These are phyloP conservation scores for Athalia circularis DNA, from an alignment of 2,888 invertebrate species.

Conservation along the genomic window DNA sequence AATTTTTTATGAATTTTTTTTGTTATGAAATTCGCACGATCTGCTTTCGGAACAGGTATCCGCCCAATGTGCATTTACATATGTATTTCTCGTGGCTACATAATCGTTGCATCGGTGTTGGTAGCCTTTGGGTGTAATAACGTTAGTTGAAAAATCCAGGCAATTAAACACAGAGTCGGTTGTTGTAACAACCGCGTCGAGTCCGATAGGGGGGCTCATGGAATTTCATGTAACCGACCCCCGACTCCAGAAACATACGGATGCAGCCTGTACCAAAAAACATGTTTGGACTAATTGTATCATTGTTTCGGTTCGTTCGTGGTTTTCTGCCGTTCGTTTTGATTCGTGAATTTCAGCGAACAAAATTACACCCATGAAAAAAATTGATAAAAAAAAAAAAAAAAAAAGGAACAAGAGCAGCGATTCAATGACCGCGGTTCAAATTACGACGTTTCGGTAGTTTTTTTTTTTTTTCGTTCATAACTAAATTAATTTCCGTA, in stretches of 20 bases:
- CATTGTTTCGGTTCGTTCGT: conserved; percentile 30
- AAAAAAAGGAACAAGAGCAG: too few species aligned
- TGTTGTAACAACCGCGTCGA: conserved; percentile 32
- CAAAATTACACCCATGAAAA: background rate
- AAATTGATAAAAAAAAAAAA: too few species aligned
- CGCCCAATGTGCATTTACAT: too few species aligned
- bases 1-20: too few species aligned
- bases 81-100: background rate
- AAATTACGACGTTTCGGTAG: too few species aligned
- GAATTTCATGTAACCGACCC: conserved; percentile 36
- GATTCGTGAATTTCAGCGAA: conserved; percentile 16
- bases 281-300: conserved; percentile 50
- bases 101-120: conserved; percentile 19
- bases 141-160: conserved; percentile 48
- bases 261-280: conserved; percentile 18
- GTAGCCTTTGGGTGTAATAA: conserved; percentile 46
- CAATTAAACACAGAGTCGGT: conserved; percentile 30
- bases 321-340: conserved; percentile 28
- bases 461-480: too few species aligned
- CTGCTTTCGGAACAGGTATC: too few species aligned
- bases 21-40: too few species aligned
- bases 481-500: too few species aligned
- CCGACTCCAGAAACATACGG: conserved; percentile 30
- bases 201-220: conserved; percentile 5
- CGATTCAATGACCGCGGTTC: too few species aligned